Base-by-base conservation (phyloP, 1,140 invertebrate species). In the Dreissena rostriformis region DNA sequence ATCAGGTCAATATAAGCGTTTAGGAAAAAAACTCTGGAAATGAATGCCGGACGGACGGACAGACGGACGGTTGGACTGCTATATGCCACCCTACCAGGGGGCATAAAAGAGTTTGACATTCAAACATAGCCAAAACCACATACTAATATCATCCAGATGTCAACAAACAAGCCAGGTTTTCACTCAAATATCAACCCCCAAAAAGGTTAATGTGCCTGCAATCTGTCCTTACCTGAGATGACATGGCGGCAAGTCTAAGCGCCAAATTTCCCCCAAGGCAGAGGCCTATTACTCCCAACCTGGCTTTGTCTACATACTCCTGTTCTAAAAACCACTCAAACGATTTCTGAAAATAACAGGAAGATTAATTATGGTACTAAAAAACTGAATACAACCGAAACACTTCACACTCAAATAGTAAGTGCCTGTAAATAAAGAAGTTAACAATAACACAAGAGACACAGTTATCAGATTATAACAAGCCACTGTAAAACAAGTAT, bases 301-400 rank as follows among this genome's bases (percentile, higher is more conserved):
- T 73, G 26, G 39, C 67, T n/a, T 65, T 55, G 39, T 82, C 80
- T 26, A 82, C 39, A 51, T 82, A 82, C 22, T 74, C 71, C 52
- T 74, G 80, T n/a, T 68, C 24, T 14, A 12, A 53, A 22, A 82
- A 74, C 80, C 80, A 82, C 26, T 75, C 71, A 65, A 26, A 52
- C 15, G 80, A 57, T 22, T 82, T 72, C 80, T 82, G 11, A 11
- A 71, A 80, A 78, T 39, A 39, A 39, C 39, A 39, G 8, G 39
- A 39, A 39, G 39, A 39, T 2, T 39, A 39, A 39, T 39, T 5
- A 39, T 39, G 8, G 39, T 2, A 39, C 39, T 39, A 5, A 5
- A 2, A 39, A 39, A 39, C 39, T 39, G 39, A 2, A 39, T 39
- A 39, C 39, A 39, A 39, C 8, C 4, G 39, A 8, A 39, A 39